Percentiles rank a stretch among this genome's conserved stretches.
Conservation (phyloP, 1,140 invertebrate genomes). For the Zaprionus vittiger region DNA sequence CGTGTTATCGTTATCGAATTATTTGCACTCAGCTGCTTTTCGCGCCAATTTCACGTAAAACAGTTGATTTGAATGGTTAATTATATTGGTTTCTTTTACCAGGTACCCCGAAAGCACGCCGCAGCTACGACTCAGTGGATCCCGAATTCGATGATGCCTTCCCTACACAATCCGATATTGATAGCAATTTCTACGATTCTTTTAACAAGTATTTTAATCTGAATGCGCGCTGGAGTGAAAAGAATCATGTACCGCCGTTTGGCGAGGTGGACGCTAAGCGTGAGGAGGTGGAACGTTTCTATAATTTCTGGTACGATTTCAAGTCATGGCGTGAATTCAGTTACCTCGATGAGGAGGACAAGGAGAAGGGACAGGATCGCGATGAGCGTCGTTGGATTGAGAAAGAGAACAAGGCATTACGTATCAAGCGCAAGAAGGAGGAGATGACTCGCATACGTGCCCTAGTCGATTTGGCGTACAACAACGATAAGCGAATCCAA, state of each 20-base stretch:
- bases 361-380: slow-evolving; percentile 97
- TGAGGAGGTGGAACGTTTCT: slow-evolving; percentile 93
- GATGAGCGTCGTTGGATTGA: slow-evolving; percentile 99
- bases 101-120: slow-evolving; percentile 91
- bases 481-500: slow-evolving; percentile 95
- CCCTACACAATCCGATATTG: slow-evolving; percentile 90
- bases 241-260: slow-evolving; percentile 93
- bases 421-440: slow-evolving; percentile 97
- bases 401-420: slow-evolving; percentile 97
- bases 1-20: slow-evolving; percentile 12
- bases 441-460: slow-evolving; percentile 95
- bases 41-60: slow-evolving; percentile 3
- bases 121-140: slow-evolving; percentile 98
- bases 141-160: slow-evolving; percentile 96
- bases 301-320: slow-evolving; percentile 98
- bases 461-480: slow-evolving; percentile 97
- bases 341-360: slow-evolving; percentile 99
- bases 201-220: slow-evolving; percentile 93
- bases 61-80: background rate
- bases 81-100: slow-evolving; percentile 72
- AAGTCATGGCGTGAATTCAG: slow-evolving; percentile 99
- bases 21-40: background rate
- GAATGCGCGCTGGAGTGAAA: slow-evolving; percentile 97
- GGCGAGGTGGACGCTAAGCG: slow-evolving; percentile 90
- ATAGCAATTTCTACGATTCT: slow-evolving; percentile 93